Conservation (phyloP, 2,888 invertebrate genomes). For the Leptinotarsa tumamoca region DNA sequence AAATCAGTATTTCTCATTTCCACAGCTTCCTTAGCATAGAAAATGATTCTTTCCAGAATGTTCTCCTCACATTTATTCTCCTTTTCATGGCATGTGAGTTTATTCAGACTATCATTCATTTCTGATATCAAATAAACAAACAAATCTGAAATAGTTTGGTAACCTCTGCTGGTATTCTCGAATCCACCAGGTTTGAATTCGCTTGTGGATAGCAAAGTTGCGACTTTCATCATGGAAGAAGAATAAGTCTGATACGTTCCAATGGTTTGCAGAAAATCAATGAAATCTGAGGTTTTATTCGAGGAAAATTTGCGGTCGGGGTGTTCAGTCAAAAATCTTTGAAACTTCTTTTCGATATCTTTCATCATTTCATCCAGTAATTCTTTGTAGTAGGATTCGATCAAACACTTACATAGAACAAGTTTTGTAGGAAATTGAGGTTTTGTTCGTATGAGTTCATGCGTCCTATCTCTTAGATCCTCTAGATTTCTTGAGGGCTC, state of each 20-base stretch:
- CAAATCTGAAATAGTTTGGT: constrained; percentile 56
- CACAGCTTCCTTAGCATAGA: constrained; percentile 62
- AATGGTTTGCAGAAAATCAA: constrained; percentile 49
- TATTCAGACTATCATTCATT: constrained; percentile 58
- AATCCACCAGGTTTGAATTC: constrained; percentile 48
- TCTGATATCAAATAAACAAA: constrained; percentile 58
- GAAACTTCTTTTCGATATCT: constrained; percentile 58
- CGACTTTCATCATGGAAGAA: constrained; percentile 54
- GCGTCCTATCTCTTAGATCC: constrained; percentile 53
- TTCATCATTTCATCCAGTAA: constrained; percentile 55
- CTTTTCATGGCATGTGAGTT: constrained; percentile 46
- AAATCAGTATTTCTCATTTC: constrained; percentile 55
- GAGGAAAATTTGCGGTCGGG: constrained; percentile 32
- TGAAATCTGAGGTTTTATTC: constrained; percentile 43
- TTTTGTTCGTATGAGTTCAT: constrained; percentile 26
- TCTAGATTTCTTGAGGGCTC: constrained; percentile 54
- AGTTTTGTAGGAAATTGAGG: constrained; percentile 41
- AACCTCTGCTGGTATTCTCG: constrained; percentile 44
- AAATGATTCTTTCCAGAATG: constrained; percentile 46
- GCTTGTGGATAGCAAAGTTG: constrained; percentile 52
- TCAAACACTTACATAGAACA: constrained; percentile 47
- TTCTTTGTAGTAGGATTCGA: constrained; percentile 57
- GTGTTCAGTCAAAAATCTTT: constrained; percentile 49
- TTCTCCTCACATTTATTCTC: constrained; percentile 37
- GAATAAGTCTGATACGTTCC: constrained; percentile 58